Evolutionary conservation across 2,113 vertebrate genomes (phyloP), one percentile per base, ranked within the genome.

Genomic region (Melanotaenia duboulayi): DNA sequence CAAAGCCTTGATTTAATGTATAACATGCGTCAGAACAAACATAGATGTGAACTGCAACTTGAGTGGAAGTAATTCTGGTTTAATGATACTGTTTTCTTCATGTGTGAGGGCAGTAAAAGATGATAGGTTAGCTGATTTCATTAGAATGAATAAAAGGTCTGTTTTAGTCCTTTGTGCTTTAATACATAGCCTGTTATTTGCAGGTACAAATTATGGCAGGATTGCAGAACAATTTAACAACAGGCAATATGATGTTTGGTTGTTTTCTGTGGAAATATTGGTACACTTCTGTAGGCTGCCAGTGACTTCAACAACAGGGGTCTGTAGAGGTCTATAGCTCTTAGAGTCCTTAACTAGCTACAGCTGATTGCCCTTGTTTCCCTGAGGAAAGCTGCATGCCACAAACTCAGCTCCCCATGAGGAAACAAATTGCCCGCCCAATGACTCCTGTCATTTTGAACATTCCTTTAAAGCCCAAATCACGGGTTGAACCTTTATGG

Each of bases 301-400:
- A 37, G 64, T 71, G 57, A 59, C 61, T 80, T 84, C 74, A 23
- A 50, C 42, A 58, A 59, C 62, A 35, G 58, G 64, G 81, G 79
- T 88, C 82, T n/a, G n/a, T n/a, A 85, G 44, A 80, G 87, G 71
- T 86, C 81, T 64, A 3, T 7, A 44, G 76, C 80, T 76, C 74
- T 81, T 62, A 66, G 63, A 55, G 85, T 80, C 72, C 61, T 81
- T 49, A 61, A 84, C 79, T 78, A 77, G 85, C 74, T 69, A 37
- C 67, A 69, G 82, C 80, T 86, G 87, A 91, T 85, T 87, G 76
- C 78, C 80, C 81, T 76, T 65, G 76, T 86, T 89, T 86, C 81
- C 78, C 68, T 1, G 20, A 82, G 74, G 81, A 84, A 82, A 80
- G 70, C 65, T 17, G 32, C 74, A 67, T 49, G 67, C 80, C 75